Base-by-base conservation (phyloP, 2,797 vertebrate species). In the Sandelia bainsii region DNA sequence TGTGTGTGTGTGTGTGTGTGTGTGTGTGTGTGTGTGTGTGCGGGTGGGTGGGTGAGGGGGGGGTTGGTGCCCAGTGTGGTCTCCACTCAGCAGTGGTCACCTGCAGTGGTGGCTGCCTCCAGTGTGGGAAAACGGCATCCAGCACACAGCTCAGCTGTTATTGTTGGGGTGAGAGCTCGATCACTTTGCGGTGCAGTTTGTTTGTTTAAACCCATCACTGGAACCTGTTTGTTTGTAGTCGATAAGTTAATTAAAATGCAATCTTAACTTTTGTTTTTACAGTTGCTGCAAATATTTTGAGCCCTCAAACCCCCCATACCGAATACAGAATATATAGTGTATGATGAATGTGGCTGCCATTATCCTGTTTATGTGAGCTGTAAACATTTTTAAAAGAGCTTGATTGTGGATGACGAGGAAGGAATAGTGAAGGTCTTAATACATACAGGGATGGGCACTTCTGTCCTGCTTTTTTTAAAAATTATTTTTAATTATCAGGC, bases 171-270 rank as follows among this genome's bases (percentile, higher is more conserved):
- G 82, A 93, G 91, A 93, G 84, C 77, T 93, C 85, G 84, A 90
- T 93, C 87, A 70, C 80, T 89, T 93, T 64, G 48, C 87, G 61
- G 74, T 83, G 83, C 87, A 89, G 92, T 91, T 95, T 95, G 95
- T 96, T 97, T 96, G 91, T 95, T 95, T 95, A 95, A 89, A 93
- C 92, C 89, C 91, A 83, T 93, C 91, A 84, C 87, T 85, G 88
- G 87, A 94, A 94, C 82, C 83, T 83, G 90, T 95, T 96, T 94
- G 93, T 94, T 95, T 93, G 89, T 87, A 88, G 90, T 94, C 84
- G 69, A 86, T 87, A 90, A 88, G 91, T 95, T 91, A 94, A 94
- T 95, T 94, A 92, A 93, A 95, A 94, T 87, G 83, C 86, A 87
- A 89, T 93, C 85, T 87, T 79, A 59, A 86, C 86, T 90, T 91